Percentiles rank a stretch among this genome's conserved stretches.
These are phyloP conservation scores for Aethina tumida DNA, from an alignment of 1,140 invertebrate species.

Conservation along the genomic window DNA sequence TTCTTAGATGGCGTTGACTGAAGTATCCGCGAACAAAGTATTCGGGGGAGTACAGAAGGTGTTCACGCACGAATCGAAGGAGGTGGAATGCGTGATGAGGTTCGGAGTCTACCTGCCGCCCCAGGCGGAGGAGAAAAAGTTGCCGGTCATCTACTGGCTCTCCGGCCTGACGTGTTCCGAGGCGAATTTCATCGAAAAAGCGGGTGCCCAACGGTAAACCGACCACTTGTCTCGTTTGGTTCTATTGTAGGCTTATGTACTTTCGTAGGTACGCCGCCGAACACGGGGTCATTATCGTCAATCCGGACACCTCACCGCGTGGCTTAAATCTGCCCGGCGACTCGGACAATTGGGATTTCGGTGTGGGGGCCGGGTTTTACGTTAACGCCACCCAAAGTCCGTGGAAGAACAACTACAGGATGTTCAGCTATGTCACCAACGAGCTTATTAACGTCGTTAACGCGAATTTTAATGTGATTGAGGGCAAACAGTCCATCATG, in stretches of 20 bases:
- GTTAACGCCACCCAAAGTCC: slow-evolving; percentile 83
- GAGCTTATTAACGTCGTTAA: slow-evolving; percentile 78
- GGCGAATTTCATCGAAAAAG: slow-evolving; percentile 93
- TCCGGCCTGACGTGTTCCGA: slow-evolving; percentile 94
- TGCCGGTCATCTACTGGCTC: slow-evolving; percentile 87
- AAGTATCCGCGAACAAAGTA: slow-evolving; percentile 58
- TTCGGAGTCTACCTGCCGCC: slow-evolving; percentile 86
- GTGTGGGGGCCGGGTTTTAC: slow-evolving; percentile 92
- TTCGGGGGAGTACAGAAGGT: slow-evolving; percentile 82
- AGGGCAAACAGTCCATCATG: slow-evolving; percentile 65
- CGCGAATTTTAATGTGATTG: slow-evolving; percentile 55
- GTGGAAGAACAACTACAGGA: slow-evolving; percentile 90
- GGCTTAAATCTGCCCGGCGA: slow-evolving; percentile 83
- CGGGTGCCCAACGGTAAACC: slow-evolving; percentile 81
- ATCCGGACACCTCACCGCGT: slow-evolving; percentile 93
- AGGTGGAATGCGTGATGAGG: slow-evolving; percentile 83
- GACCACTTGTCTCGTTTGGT: slow-evolving; percentile 37
- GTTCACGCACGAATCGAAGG: slow-evolving; percentile 69
- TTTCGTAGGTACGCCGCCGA: slow-evolving; percentile 57
- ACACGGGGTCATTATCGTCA: slow-evolving; percentile 74
- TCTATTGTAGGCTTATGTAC: slow-evolving; percentile 52
- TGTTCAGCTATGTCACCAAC: slow-evolving; percentile 93
- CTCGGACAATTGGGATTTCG: slow-evolving; percentile 88
- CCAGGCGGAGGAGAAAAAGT: slow-evolving; percentile 53
- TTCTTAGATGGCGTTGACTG: slow-evolving; percentile 36